Conservation (phyloP, 37 sponge, comb jelly and placozoan species). For the Diacarnus erythraeanus region DNA sequence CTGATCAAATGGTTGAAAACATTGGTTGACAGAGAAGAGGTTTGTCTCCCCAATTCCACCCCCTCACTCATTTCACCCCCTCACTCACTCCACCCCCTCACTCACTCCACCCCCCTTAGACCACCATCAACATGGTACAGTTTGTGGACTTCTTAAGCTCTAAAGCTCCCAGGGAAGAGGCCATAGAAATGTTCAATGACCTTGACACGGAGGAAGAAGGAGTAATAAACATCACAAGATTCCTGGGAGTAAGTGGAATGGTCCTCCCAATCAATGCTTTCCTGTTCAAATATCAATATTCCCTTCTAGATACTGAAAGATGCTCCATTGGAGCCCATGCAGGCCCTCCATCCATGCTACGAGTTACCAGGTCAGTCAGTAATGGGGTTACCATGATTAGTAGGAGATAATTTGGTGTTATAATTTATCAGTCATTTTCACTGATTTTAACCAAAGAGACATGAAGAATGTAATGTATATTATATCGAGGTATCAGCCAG, state of each 20-base stretch:
- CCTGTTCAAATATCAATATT: background rate
- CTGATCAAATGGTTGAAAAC: slow-evolving; percentile 48
- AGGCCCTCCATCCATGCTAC: slow-evolving; percentile 51
- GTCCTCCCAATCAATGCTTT: background rate
- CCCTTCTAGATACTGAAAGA: slow-evolving; percentile 43
- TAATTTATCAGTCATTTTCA: too few relatives aligned
- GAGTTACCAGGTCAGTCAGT: slow-evolving; percentile 44
- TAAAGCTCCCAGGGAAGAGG: slow-evolving; percentile 51
- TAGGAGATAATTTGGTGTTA: too few relatives aligned
- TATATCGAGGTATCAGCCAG: background rate
- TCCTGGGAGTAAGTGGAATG: slow-evolving; percentile 30
- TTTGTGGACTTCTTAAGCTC: slow-evolving; percentile 49
- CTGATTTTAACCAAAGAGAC: too few relatives aligned
- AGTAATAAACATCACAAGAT: slow-evolving; percentile 22
- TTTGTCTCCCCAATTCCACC: too few relatives aligned
- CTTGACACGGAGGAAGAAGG: slow-evolving; percentile 60
- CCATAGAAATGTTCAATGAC: slow-evolving; percentile 38
- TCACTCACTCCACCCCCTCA: too few relatives aligned
- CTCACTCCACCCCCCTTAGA: background rate
- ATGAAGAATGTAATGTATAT: background rate
- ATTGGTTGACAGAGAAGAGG: slow-evolving; percentile 43
- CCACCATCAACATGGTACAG: slow-evolving; percentile 39
- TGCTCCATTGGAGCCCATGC: slow-evolving; percentile 15
- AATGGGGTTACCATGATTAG: too few relatives aligned
- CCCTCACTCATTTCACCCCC: too few relatives aligned